Evolutionary conservation across 2,888 invertebrate genomes (phyloP), one percentile per base, ranked within the genome.

Genomic region (Amphiduros pacificus): DNA sequence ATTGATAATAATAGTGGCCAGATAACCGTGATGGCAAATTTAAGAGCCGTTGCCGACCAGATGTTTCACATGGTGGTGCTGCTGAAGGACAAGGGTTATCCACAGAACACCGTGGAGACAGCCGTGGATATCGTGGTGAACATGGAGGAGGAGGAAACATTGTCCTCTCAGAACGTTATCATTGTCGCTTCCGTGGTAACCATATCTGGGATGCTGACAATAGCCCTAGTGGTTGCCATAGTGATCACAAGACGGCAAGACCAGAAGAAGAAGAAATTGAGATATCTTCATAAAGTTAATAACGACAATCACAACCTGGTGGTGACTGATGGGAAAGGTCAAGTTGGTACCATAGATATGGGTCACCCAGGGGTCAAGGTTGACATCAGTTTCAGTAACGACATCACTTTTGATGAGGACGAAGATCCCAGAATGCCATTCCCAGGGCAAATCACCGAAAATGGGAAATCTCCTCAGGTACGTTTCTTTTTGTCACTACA

Each of bases 51-150:
- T 3, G 32, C 36, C 27, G 40, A 59, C 28, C 40, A 52, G 20
- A 22, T 51, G 5, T 59, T 59, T 32, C 52, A 59, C 52, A n/a
- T 59, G 20, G 36, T 53, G 2, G 27, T 59, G 1, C 40, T 40
- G 14, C 41, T 59, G 1, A 59, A 52, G 17, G 59, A 59, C 53
- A 53, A 27, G 20, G 59, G 59, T 9, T 48, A 52, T 28, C 59
- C 59, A 1, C 59, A 36, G 14, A 36, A 52, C 22, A 17, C 22
- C n/a, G 59, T 41, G 1, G 40, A 40, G 22, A 41, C 29, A 20
- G 41, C 40, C 14, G 14, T 59, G 9, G 40, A 57, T 26, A 61
- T 69, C 17, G 56, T 65, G 20, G 63, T 69, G 50, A 69, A 69
- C 51, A 60, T 32, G n/a, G 27, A 27, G 4, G 26, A 36, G 1